These are phyloP conservation scores for Xylota segnis DNA, from an alignment of 2,888 invertebrate species.

Conservation along the genomic window DNA sequence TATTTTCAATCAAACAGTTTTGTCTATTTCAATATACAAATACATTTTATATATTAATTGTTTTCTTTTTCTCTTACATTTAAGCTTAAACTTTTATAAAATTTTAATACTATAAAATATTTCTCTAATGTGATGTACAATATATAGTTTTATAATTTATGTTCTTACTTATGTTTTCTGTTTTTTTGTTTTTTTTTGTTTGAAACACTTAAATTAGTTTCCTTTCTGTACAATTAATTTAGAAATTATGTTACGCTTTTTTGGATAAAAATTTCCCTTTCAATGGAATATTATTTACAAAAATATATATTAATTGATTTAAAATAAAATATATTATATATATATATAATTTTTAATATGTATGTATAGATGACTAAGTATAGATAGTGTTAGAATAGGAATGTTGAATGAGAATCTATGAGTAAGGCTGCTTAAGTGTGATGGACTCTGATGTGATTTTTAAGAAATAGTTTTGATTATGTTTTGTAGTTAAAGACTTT, in stretches of 20 bases:
- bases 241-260: constrained; percentile 77
- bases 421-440: constrained; percentile 63
- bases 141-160: constrained; percentile 30
- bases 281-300: constrained; percentile 67
- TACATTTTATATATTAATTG: constrained; percentile 7
- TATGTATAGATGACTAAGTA: not conserved
- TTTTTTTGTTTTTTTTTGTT: constrained; percentile 16
- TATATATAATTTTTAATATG: not conserved
- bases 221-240: constrained; percentile 74
- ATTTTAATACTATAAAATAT: constrained; percentile 37
- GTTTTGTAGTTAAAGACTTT: not conserved
- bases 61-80: not conserved
- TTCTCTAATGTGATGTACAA: constrained; percentile 32
- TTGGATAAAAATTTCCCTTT: constrained; percentile 67
- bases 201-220: constrained; percentile 45
- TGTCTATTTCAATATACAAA: constrained; percentile 14
- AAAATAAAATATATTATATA: constrained; percentile 19
- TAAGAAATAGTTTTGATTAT: constrained; percentile 24
- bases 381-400: constrained; percentile 45
- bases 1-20: not conserved
- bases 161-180: constrained; percentile 4
- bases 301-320: constrained; percentile 55
- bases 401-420: constrained; percentile 53
- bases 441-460: constrained; percentile 34
- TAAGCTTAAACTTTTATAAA: constrained; percentile 19